These are phyloP conservation scores for Henricia sp. DNA, from an alignment of 53 echinoderm and acorn worm genomes.

Conservation along the genomic window DNA sequence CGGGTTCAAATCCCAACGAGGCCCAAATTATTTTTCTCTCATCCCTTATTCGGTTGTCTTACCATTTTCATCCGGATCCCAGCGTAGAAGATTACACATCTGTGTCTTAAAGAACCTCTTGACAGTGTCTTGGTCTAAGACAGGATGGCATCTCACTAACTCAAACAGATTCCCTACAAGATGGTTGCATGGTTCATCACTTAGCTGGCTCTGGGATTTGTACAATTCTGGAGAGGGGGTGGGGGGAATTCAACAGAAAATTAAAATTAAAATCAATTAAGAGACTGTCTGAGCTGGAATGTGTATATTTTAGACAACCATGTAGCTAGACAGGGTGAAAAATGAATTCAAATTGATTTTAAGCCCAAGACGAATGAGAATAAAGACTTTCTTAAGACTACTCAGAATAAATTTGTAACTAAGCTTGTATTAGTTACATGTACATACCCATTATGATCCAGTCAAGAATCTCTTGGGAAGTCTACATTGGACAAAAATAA, in stretches of 20 bases:
- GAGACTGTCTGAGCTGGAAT: background rate
- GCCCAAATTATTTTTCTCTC: no score
- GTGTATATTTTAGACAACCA: no score
- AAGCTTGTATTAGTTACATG: no score
- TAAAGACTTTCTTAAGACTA: no score
- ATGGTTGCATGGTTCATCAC: background rate
- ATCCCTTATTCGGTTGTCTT: background rate
- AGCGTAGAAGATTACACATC: background rate
- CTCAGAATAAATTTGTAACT: no score
- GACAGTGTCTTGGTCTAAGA: conserved; percentile 22
- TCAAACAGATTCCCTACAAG: conserved; percentile 6
- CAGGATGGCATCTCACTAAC: conserved; percentile 8
- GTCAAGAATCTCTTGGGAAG: no score
- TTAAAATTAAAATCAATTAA: background rate
- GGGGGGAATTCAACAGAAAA: background rate
- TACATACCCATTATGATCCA: no score
- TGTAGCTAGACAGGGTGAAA: no score
- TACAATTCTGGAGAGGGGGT: conserved; percentile 11
- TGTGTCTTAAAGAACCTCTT: conserved; percentile 16
- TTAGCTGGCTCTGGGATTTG: conserved; percentile 1
- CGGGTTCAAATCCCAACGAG: no score
- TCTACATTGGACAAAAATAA: no score
- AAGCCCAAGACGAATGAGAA: no score
- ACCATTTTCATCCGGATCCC: conserved; percentile 7
- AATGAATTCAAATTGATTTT: no score